Percentiles rank a stretch among this genome's conserved stretches.
Conservation (phyloP, 2,113 vertebrate genomes). For the Cairina moschata region DNA sequence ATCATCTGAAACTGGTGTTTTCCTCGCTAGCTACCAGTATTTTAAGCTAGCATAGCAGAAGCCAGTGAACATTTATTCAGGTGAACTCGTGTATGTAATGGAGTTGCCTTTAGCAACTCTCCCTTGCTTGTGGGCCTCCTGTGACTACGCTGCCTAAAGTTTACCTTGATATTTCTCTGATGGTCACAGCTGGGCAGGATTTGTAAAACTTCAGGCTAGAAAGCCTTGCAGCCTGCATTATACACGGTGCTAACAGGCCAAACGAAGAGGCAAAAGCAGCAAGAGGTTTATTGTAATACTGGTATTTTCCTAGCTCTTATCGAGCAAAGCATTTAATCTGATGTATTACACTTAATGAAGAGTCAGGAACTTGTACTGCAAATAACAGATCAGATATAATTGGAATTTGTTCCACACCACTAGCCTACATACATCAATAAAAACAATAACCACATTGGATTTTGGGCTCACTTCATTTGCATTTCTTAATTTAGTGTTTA, state of each 20-base stretch:
- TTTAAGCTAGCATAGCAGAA: slow-evolving; percentile 38
- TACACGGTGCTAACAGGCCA: background rate
- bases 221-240: background rate
- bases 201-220: background rate
- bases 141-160: background rate
- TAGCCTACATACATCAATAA: slow-evolving; percentile 72
- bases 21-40: background rate
- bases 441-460: slow-evolving; percentile 71
- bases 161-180: slow-evolving; percentile 28
- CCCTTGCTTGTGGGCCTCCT: background rate
- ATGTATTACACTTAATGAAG: slow-evolving; percentile 67
- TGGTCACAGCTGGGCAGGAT: slow-evolving; percentile 5
- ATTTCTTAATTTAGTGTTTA: slow-evolving; percentile 77
- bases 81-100: slow-evolving; percentile 62
- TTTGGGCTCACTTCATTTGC: slow-evolving; percentile 71
- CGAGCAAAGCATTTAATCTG: slow-evolving; percentile 54
- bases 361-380: slow-evolving; percentile 66
- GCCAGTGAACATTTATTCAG: slow-evolving; percentile 47
- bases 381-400: slow-evolving; percentile 76
- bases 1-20: background rate
- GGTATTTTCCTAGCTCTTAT: slow-evolving; percentile 41
- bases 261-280: slow-evolving; percentile 38
- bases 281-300: background rate
- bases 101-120: slow-evolving; percentile 55
- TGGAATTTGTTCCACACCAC: slow-evolving; percentile 71